Percentiles rank a stretch among this genome's conserved stretches.
Conservation (phyloP, 2,888 invertebrate genomes). For the Boloria selene region DNA sequence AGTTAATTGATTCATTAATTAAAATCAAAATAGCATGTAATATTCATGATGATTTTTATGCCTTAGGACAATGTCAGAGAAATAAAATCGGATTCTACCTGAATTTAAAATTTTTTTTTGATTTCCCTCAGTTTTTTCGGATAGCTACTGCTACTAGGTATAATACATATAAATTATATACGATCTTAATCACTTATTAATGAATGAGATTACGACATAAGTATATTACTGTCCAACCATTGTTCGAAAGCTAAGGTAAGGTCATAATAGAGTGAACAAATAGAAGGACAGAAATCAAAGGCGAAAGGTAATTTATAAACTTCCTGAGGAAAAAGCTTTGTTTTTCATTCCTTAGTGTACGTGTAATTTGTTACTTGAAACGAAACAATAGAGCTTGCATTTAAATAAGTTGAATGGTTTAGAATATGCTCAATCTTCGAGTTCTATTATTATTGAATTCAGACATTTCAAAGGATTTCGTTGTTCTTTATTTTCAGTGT, state of each 20-base stretch:
- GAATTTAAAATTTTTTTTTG: too few relatives aligned
- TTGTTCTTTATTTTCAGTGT: not conserved
- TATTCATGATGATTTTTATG: too few relatives aligned
- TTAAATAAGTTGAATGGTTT: conserved; percentile 11
- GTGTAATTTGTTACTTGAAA: conserved; percentile 8
- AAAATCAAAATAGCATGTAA: too few relatives aligned
- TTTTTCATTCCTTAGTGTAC: not conserved
- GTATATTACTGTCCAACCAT: not conserved
- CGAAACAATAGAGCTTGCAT: conserved; percentile 1
- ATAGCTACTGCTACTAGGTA: too few relatives aligned
- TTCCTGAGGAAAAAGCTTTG: conserved; percentile 18
- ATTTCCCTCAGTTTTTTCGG: too few relatives aligned
- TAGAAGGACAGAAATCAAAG: conserved; percentile 27
- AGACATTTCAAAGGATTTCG: conserved; percentile 4
- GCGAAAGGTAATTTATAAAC: conserved; percentile 21
- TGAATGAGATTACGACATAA: too few relatives aligned
- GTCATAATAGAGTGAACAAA: conserved; percentile 22
- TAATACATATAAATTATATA: too few relatives aligned
- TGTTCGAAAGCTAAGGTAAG: not conserved
- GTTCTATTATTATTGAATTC: conserved; percentile 7
- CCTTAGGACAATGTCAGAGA: too few relatives aligned
- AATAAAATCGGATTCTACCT: too few relatives aligned
- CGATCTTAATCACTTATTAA: too few relatives aligned
- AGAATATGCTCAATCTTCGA: not conserved
- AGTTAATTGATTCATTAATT: too few relatives aligned